phyloP scores from a whole-genome alignment of 2,888 invertebrate genomes.

The Thumatha senex region DNA sequence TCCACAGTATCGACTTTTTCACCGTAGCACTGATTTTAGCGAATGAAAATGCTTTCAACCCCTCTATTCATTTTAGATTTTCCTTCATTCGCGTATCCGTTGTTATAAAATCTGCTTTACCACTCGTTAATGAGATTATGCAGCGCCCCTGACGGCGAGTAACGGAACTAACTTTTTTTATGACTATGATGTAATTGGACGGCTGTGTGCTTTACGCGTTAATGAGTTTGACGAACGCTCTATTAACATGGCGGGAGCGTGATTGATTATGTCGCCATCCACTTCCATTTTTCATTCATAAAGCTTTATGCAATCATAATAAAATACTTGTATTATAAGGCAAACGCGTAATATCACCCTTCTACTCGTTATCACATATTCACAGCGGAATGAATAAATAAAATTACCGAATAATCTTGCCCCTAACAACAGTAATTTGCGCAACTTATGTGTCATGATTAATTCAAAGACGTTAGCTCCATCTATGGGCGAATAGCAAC shows the following conservation, averaged over 20 bases:
- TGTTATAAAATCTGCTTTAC: conserved; percentile 35
- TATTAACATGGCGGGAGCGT: conserved; percentile 26
- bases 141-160: conserved; percentile 30
- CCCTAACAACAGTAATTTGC: conserved; percentile 6
- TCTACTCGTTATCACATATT: conserved; percentile 7
- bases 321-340: conserved; percentile 2
- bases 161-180: conserved; percentile 38
- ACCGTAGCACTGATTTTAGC: conserved; percentile 42
- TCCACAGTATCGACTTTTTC: conserved; percentile 34
- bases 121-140: conserved; percentile 45
- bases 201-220: conserved; percentile 30
- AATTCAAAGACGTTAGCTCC: conserved; percentile 20
- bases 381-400: conserved; percentile 1
- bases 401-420: conserved; percentile 10
- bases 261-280: conserved; percentile 26
- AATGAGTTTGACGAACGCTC: conserved; percentile 34
- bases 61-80: conserved; percentile 32
- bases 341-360: conserved; percentile 5
- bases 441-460: background rate
- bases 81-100: conserved; percentile 33
- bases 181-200: conserved; percentile 36
- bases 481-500: conserved; percentile 46
- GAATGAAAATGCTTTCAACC: conserved; percentile 43
- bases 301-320: conserved; percentile 2
- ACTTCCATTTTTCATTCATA: conserved; percentile 10